These are phyloP conservation scores for Platorchestia sp. DNA, from an alignment of 1,140 invertebrate species.

Conservation along the genomic window DNA sequence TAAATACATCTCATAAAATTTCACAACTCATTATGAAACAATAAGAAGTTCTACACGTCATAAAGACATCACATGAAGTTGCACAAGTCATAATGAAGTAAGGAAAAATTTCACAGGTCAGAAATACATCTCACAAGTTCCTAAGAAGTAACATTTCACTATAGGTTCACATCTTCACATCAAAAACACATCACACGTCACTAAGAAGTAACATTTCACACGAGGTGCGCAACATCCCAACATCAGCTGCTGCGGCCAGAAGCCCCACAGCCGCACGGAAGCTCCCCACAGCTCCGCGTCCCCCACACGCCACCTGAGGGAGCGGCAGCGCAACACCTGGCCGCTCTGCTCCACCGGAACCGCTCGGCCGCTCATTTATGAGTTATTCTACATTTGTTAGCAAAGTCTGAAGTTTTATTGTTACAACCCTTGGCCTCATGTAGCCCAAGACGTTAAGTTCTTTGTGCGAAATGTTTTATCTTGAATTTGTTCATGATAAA, in stretches of 20 bases:
- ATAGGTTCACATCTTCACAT: too few species aligned
- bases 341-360: background rate
- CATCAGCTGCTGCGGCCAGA: background rate
- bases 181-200: too few species aligned
- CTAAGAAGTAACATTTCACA: background rate
- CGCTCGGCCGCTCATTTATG: background rate
- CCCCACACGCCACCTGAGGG: background rate
- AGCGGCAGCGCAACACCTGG: background rate
- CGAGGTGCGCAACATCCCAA: background rate
- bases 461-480: background rate
- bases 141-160: too few species aligned
- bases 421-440: background rate
- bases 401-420: background rate
- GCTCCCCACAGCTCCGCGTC: background rate
- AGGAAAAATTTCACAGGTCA: too few species aligned
- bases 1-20: too few species aligned
- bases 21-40: too few species aligned
- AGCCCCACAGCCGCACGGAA: background rate
- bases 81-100: too few species aligned
- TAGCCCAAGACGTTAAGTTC: background rate
- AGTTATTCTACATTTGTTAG: background rate
- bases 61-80: too few species aligned
- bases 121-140: too few species aligned
- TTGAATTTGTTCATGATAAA: too few species aligned
- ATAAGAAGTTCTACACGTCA: too few species aligned